Percentiles rank a stretch among this genome's conserved stretches.
Evolutionary conservation across 2,113 vertebrate species (phyloP).

Genomic region (Catagonus wagneri): DNA sequence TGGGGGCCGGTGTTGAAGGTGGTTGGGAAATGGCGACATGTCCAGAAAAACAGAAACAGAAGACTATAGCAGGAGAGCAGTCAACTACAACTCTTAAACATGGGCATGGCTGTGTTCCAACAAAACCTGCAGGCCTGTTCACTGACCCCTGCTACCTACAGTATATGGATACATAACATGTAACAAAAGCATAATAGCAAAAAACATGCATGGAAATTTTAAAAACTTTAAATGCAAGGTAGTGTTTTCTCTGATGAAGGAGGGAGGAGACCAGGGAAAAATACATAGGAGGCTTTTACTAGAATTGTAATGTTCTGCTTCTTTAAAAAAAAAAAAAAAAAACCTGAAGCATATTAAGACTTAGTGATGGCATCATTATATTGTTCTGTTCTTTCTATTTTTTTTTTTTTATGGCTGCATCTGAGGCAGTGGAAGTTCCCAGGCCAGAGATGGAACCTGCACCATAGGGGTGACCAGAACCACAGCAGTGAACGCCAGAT

Average conservation of each 20-base stretch:
- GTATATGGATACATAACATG: neutral
- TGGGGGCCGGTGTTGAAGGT: neutral
- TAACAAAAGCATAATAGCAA: neutral
- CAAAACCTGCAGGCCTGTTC: neutral
- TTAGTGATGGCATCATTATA: neutral
- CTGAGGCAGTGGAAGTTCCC: too few relatives aligned
- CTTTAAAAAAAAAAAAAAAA: neutral
- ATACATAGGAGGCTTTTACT: neutral
- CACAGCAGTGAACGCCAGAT: too few relatives aligned
- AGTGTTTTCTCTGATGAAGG: constrained; percentile 6
- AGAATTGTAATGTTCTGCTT: neutral
- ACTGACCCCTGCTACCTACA: neutral
- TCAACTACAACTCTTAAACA: neutral
- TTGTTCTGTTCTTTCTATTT: neutral
- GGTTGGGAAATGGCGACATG: neutral
- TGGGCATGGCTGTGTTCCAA: neutral
- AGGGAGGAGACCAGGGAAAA: neutral
- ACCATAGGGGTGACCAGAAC: too few relatives aligned
- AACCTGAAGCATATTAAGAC: constrained; percentile 3
- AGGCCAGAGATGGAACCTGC: too few relatives aligned
- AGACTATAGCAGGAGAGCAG: neutral
- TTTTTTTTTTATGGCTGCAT: too few relatives aligned
- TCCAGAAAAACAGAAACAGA: neutral
- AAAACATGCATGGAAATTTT: neutral
- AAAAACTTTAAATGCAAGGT: constrained; percentile 1